Conservation (phyloP, 2,888 invertebrate genomes). For the Fragum whitleyi region DNA sequence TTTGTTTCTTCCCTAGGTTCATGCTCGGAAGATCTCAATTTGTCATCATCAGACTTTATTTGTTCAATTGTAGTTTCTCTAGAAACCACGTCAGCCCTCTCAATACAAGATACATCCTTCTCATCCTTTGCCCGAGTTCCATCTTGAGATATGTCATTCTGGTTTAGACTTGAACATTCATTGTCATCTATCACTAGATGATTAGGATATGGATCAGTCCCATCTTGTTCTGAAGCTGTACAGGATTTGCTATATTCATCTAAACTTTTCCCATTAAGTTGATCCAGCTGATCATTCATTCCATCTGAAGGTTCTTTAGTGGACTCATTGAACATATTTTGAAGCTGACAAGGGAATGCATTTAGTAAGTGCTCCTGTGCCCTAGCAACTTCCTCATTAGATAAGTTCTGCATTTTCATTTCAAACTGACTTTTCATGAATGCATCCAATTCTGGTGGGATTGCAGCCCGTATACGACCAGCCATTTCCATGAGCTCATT, state of each 20-base stretch:
- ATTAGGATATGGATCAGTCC: not conserved
- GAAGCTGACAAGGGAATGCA: not conserved
- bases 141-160: no score
- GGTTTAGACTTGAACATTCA: no score
- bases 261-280: not conserved
- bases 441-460: conserved; percentile 7
- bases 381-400: not conserved
- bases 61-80: not conserved
- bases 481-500: conserved; percentile 6
- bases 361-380: not conserved
- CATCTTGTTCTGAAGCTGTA: not conserved
- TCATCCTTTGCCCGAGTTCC: no score
- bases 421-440: not conserved
- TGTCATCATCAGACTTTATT: not conserved
- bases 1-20: no score
- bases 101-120: not conserved
- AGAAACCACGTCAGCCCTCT: not conserved
- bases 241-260: no score
- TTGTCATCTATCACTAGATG: not conserved
- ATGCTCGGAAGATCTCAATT: no score
- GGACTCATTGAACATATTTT: not conserved
- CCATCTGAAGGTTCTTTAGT: not conserved
- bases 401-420: not conserved
- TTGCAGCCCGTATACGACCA: not conserved
- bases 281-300: conserved; percentile 9